These are phyloP conservation scores for Zaprionus nigranus DNA, from an alignment of 1,140 invertebrate species.

Conservation along the genomic window DNA sequence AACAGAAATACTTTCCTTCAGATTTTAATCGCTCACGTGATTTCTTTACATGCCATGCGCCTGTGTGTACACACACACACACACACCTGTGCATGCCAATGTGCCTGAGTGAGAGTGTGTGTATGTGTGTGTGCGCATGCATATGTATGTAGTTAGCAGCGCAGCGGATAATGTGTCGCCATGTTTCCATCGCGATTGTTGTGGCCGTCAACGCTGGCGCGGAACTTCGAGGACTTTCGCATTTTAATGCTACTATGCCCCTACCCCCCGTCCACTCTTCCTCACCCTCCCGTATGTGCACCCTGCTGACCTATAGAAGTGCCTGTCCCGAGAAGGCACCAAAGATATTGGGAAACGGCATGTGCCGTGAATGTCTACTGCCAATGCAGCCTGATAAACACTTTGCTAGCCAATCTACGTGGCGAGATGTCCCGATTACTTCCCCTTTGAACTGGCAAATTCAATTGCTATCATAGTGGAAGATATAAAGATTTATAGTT, in stretches of 20 bases:
- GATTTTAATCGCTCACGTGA: constrained; percentile 83
- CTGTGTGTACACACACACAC: background rate
- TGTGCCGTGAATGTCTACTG: background rate
- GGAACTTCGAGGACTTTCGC: constrained; percentile 43
- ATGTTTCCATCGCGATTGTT: constrained; percentile 52
- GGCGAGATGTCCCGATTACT: background rate
- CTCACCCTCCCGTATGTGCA: background rate
- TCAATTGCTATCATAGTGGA: too few relatives aligned
- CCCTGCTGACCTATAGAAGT: background rate
- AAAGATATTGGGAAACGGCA: background rate
- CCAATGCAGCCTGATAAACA: background rate
- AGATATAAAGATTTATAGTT: too few relatives aligned
- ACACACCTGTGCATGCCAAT: constrained; percentile 20
- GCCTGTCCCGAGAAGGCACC: too few relatives aligned
- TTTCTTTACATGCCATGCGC: constrained; percentile 41
- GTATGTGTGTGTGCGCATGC: constrained; percentile 32
- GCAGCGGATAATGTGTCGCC: constrained; percentile 74
- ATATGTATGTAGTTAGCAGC: constrained; percentile 52
- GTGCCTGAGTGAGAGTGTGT: constrained; percentile 23
- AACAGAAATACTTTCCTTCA: constrained; percentile 79
- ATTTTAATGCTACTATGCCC: constrained; percentile 51
- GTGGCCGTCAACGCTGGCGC: constrained; percentile 53
- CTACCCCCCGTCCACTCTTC: background rate
- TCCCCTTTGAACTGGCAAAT: background rate
- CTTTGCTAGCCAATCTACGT: background rate